phyloP scores from a whole-genome alignment of 1,140 invertebrate species.

The Pseudachorutes palmiensis region DNA sequence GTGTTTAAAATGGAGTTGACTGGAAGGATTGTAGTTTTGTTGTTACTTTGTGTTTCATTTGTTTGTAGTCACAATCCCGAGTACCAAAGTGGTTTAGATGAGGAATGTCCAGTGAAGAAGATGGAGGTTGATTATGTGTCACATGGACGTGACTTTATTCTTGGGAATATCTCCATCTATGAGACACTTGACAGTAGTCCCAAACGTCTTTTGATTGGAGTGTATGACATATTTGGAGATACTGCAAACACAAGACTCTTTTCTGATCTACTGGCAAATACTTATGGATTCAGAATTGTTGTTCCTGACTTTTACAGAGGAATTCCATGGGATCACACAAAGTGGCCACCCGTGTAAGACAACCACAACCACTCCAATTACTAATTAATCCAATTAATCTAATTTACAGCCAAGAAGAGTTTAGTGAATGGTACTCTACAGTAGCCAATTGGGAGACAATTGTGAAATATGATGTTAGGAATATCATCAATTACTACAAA shows the following conservation, averaged over 20 bases:
- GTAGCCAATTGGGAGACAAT: conserved; percentile 17
- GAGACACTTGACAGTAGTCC: not conserved
- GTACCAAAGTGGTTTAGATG: too few species aligned
- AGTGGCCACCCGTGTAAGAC: conserved; percentile 15
- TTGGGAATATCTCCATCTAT: not conserved
- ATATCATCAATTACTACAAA: conserved; percentile 28
- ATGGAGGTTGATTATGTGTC: not conserved
- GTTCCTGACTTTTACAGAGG: conserved; percentile 34
- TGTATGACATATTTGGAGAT: not conserved
- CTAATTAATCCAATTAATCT: not conserved
- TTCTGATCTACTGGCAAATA: conserved; percentile 25
- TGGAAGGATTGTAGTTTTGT: too few species aligned
- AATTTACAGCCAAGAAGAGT: conserved; percentile 14
- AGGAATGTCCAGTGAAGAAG: not conserved
- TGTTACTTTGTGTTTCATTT: too few species aligned
- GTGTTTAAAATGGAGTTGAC: too few species aligned
- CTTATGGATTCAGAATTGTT: conserved; percentile 24
- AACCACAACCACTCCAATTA: not conserved
- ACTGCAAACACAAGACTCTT: not conserved
- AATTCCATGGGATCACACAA: not conserved
- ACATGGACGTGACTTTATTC: not conserved
- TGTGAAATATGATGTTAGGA: conserved; percentile 23
- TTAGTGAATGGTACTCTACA: not conserved
- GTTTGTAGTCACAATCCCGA: too few species aligned
- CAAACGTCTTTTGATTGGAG: not conserved